A percentile compares a stretch with the other conserved stretches of the same genome.
phyloP scores from a whole-genome alignment of 2,797 vertebrate species.

The Glyptemys insculpta region DNA sequence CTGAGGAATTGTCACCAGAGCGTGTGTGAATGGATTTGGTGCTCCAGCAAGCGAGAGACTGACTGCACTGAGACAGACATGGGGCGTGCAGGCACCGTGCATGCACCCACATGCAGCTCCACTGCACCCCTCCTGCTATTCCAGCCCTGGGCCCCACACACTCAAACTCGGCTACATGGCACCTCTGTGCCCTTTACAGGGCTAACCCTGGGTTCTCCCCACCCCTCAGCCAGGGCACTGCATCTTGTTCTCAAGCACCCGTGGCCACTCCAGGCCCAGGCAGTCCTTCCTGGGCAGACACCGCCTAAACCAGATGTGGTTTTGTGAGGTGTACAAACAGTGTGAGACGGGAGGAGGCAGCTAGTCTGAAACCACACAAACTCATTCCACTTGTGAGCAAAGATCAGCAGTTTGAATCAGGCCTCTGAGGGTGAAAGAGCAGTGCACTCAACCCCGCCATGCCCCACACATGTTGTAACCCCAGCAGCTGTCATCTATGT shows the following conservation, averaged over 20 bases:
- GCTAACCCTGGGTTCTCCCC: background rate
- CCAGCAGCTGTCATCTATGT: background rate
- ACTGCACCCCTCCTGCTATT: background rate
- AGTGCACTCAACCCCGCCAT: background rate
- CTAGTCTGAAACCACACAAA: background rate
- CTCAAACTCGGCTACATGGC: background rate
- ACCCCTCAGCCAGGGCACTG: background rate
- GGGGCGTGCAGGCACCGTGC: rapidly evolving
- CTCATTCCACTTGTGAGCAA: background rate
- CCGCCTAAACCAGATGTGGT: background rate
- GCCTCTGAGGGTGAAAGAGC: background rate
- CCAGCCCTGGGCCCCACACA: background rate
- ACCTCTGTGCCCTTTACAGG: background rate
- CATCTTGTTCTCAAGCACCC: background rate
- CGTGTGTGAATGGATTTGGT: background rate
- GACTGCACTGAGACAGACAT: background rate
- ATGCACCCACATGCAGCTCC: background rate
- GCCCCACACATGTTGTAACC: background rate
- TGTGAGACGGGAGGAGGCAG: rapidly evolving
- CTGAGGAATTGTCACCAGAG: background rate
- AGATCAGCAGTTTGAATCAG: background rate
- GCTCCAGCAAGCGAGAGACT: background rate
- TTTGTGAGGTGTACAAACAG: background rate
- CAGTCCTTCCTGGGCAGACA: background rate
- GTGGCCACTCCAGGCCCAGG: too few relatives aligned